Conservation (phyloP, 2,113 vertebrate species). For the Sakesphorus luctuosus region DNA sequence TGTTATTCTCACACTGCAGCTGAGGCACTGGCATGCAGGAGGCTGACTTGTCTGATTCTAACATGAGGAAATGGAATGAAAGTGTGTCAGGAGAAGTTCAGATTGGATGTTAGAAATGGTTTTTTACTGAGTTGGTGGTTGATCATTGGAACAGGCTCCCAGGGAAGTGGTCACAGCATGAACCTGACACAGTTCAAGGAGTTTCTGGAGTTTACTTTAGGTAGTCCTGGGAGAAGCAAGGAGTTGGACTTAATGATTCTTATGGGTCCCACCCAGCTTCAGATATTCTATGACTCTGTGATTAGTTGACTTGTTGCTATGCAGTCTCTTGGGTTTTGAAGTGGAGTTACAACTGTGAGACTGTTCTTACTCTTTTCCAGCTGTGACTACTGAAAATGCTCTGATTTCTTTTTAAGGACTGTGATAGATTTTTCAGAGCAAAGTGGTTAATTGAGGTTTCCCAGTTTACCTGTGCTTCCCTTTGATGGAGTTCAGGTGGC, state of each 20-base stretch:
- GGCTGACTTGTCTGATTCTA: not conserved
- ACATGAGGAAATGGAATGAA: not conserved
- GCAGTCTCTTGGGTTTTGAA: not conserved
- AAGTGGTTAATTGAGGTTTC: not conserved
- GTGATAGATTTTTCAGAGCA: not conserved
- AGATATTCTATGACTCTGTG: not conserved
- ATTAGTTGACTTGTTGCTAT: not conserved
- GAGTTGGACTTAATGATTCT: not conserved
- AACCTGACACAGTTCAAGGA: not conserved
- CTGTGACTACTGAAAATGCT: not conserved
- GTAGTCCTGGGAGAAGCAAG: not conserved
- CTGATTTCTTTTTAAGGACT: not conserved
- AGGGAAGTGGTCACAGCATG: not conserved
- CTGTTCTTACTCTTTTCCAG: not conserved
- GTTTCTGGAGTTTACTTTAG: not conserved
- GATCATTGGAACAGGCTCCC: not conserved
- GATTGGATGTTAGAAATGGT: not conserved
- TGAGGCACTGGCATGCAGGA: not conserved
- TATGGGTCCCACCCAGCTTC: not conserved
- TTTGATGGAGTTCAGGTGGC: not conserved
- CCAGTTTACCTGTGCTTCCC: not conserved
- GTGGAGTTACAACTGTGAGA: not conserved
- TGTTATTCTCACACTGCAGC: not conserved
- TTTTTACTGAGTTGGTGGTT: not conserved
- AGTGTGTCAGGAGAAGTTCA: not conserved